Conservation (phyloP, 2,888 invertebrate species). For the Hypomecis punctinalis region DNA sequence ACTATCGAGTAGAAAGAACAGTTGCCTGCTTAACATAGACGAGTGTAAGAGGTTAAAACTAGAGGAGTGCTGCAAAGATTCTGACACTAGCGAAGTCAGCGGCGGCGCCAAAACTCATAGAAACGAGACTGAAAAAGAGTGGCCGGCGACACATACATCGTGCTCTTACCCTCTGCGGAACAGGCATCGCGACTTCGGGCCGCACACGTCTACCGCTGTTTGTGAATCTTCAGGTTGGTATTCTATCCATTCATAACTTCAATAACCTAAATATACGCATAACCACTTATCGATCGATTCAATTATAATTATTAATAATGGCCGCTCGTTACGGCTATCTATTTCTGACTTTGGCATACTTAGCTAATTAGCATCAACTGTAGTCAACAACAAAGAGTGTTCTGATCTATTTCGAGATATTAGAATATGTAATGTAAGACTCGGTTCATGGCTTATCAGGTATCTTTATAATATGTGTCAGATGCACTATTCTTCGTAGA, state of each 20-base stretch:
- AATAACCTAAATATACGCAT: slow-evolving; percentile 3
- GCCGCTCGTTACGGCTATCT: slow-evolving; percentile 22
- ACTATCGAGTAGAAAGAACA: slow-evolving; percentile 71
- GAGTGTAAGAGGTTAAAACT: slow-evolving; percentile 82
- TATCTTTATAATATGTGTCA: slow-evolving; percentile 70
- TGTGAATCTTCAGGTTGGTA: slow-evolving; percentile 72
- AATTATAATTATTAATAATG: slow-evolving; percentile 9
- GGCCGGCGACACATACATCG: slow-evolving; percentile 52
- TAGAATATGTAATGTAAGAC: slow-evolving; percentile 48
- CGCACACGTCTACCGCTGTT: slow-evolving; percentile 70
- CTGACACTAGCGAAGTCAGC: slow-evolving; percentile 58
- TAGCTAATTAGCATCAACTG: slow-evolving; percentile 26
- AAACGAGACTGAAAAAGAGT: slow-evolving; percentile 65
- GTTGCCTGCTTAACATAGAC: slow-evolving; percentile 67
- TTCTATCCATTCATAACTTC: neutral
- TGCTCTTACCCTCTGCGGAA: slow-evolving; percentile 68
- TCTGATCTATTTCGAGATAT: slow-evolving; percentile 46
- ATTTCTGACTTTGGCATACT: slow-evolving; percentile 22
- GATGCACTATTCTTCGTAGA: slow-evolving; percentile 69
- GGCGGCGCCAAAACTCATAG: slow-evolving; percentile 57
- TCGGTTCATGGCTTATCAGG: slow-evolving; percentile 62
- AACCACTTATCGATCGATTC: slow-evolving; percentile 5
- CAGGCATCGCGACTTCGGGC: slow-evolving; percentile 67
- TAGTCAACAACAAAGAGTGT: slow-evolving; percentile 21
- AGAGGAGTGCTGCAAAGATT: slow-evolving; percentile 74